A percentile compares a stretch with the other conserved stretches of the same genome.
Conservation (phyloP, 2,113 vertebrate genomes). For the Oryzias javanicus region DNA sequence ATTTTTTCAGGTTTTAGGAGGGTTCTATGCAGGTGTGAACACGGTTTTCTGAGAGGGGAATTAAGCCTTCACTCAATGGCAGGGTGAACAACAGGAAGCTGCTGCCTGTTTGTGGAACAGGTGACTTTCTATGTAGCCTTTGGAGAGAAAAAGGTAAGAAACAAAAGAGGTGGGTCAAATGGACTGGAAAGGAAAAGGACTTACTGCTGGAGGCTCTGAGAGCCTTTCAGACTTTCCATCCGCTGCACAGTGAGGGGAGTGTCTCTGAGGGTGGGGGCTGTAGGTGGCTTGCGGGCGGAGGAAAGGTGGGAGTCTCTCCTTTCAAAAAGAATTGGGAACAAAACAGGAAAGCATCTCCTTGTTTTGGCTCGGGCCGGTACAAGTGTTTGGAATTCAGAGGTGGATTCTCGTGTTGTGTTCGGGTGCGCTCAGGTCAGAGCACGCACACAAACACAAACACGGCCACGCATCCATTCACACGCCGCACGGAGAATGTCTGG, state of each 20-base stretch:
- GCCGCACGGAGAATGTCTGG: constrained; percentile 63
- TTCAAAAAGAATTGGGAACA: constrained; percentile 61
- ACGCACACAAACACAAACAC: constrained; percentile 51
- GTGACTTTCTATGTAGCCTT: constrained; percentile 13
- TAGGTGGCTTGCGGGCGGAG: constrained; percentile 13
- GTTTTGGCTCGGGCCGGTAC: constrained; percentile 67
- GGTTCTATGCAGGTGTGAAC: no score
- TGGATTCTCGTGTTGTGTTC: constrained; percentile 60
- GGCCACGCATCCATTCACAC: constrained; percentile 24
- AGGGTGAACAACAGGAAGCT: constrained; percentile 46
- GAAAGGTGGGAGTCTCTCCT: constrained; percentile 49
- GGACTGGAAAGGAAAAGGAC: constrained; percentile 55
- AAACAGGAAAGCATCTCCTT: constrained; percentile 71
- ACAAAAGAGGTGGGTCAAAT: constrained; percentile 36
- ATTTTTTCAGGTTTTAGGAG: no score
- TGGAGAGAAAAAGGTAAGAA: constrained; percentile 26
- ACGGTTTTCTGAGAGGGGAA: no score
- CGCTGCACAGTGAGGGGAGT: constrained; percentile 10
- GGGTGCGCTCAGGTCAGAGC: constrained; percentile 60
- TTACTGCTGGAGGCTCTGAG: constrained; percentile 28
- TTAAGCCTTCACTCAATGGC: neutral
- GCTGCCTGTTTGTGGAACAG: constrained; percentile 42
- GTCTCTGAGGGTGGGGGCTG: neutral
- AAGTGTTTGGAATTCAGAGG: constrained; percentile 70
- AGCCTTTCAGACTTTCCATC: constrained; percentile 54